Evolutionary conservation across 2,888 invertebrate genomes (phyloP).

Genomic region (Endomychus coccineus): DNA sequence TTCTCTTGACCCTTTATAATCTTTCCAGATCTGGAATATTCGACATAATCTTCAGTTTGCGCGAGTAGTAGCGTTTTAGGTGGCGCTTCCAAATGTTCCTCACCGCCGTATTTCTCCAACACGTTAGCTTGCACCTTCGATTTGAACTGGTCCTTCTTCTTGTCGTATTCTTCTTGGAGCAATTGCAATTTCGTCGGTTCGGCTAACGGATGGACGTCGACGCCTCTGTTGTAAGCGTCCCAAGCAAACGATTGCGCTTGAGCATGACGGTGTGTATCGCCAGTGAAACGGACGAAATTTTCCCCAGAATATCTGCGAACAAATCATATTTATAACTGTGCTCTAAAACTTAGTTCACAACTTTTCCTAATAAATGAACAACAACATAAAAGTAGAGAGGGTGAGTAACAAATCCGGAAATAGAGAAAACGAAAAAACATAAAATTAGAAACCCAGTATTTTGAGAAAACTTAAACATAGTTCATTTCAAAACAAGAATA

Average conservation of each 20-base stretch:
- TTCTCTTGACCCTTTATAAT: conserved; percentile 82
- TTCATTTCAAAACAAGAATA: too few relatives aligned
- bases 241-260: conserved; percentile 93
- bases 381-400: too few relatives aligned
- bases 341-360: too few relatives aligned
- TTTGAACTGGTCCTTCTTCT: conserved; percentile 86
- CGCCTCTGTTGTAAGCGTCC: conserved; percentile 90
- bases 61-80: conserved; percentile 84
- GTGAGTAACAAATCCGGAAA: too few relatives aligned
- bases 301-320: conserved; percentile 72
- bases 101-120: conserved; percentile 90
- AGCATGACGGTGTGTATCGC: conserved; percentile 88
- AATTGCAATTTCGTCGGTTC: conserved; percentile 96
- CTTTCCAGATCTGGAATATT: conserved; percentile 91
- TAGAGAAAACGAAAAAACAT: too few relatives aligned
- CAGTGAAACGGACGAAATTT: conserved; percentile 91
- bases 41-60: conserved; percentile 92
- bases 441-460: too few relatives aligned
- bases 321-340: too few relatives aligned
- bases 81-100: conserved; percentile 81
- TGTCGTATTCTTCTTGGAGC: conserved; percentile 80
- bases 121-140: conserved; percentile 76
- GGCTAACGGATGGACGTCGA: conserved; percentile 91
- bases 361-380: too few relatives aligned
- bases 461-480: too few relatives aligned